Percentiles rank a stretch among this genome's conserved stretches.
Evolutionary conservation across 2,113 vertebrate species (phyloP).

Genomic region (Oryzias celebensis): DNA sequence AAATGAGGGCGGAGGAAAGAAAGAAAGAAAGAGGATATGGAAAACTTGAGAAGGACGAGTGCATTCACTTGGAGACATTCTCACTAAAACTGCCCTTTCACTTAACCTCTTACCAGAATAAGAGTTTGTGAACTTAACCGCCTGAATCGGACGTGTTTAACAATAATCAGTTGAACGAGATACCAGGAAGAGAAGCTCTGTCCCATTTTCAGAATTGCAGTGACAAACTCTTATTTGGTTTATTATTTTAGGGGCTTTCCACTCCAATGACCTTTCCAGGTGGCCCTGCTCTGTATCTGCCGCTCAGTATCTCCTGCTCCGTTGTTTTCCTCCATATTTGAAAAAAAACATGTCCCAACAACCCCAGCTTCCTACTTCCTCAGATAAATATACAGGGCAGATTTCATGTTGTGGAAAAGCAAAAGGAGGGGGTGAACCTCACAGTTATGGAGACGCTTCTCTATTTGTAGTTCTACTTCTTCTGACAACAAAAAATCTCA

Average conservation of each 20-base stretch:
- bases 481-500: too few species aligned
- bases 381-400: conserved; percentile 41
- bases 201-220: conserved; percentile 35
- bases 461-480: too few species aligned
- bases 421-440: background rate
- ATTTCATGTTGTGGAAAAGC: conserved; percentile 21
- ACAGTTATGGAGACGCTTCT: too few species aligned
- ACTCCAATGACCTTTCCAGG: conserved; percentile 68
- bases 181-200: conserved; percentile 64
- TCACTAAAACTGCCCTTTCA: conserved; percentile 34
- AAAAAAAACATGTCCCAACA: conserved; percentile 56
- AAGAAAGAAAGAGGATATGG: conserved; percentile 22
- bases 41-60: conserved; percentile 36
- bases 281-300: conserved; percentile 57
- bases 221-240: conserved; percentile 52
- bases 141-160: background rate
- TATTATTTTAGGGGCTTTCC: conserved; percentile 69
- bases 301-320: conserved; percentile 38
- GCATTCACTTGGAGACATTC: conserved; percentile 31
- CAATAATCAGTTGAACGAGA: conserved; percentile 19
- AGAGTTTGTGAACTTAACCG: background rate
- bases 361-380: conserved; percentile 44
- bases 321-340: conserved; percentile 61
- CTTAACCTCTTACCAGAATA: background rate
- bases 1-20: conserved; percentile 25